Evolutionary conservation across 1,140 invertebrate species (phyloP).

Genomic region (Tetramorium simillimum): DNA sequence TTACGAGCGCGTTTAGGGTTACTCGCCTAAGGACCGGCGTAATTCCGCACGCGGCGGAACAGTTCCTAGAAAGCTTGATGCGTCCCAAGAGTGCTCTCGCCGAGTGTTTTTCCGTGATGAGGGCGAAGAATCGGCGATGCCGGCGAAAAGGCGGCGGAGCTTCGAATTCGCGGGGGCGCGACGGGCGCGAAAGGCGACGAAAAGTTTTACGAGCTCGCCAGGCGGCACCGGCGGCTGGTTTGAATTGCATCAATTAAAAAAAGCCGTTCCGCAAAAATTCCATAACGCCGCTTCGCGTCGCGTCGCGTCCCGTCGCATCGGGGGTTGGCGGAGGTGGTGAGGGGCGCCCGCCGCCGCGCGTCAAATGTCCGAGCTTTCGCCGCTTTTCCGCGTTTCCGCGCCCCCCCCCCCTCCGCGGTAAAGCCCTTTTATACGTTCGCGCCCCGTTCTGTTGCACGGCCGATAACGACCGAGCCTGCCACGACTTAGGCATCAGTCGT

Average conservation of each 20-base stretch:
- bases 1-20: conserved; percentile 55
- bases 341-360: conserved; percentile 66
- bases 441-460: conserved; percentile 55
- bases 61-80: conserved; percentile 35
- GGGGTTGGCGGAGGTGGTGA: neutral
- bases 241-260: conserved; percentile 79
- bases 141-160: conserved; percentile 39
- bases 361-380: conserved; percentile 71
- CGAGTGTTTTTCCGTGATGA: conserved; percentile 55
- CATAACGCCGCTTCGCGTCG: conserved; percentile 60
- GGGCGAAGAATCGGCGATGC: neutral
- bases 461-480: conserved; percentile 54
- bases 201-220: conserved; percentile 76
- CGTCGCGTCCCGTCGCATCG: neutral
- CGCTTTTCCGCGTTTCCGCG: conserved; percentile 61
- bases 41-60: conserved; percentile 30
- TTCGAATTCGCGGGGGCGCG: conserved; percentile 59
- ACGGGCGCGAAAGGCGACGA: conserved; percentile 63
- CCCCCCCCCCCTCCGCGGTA: conserved; percentile 42
- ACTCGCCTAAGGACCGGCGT: conserved; percentile 52
- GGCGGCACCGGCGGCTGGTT: conserved; percentile 65
- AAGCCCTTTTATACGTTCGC: conserved; percentile 72
- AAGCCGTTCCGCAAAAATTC: conserved; percentile 76
- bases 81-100: conserved; percentile 65
- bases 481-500: conserved; percentile 60